Evolutionary conservation across 2,888 invertebrate genomes (phyloP).

Genomic region (Hirtodrosophila alboralis): DNA sequence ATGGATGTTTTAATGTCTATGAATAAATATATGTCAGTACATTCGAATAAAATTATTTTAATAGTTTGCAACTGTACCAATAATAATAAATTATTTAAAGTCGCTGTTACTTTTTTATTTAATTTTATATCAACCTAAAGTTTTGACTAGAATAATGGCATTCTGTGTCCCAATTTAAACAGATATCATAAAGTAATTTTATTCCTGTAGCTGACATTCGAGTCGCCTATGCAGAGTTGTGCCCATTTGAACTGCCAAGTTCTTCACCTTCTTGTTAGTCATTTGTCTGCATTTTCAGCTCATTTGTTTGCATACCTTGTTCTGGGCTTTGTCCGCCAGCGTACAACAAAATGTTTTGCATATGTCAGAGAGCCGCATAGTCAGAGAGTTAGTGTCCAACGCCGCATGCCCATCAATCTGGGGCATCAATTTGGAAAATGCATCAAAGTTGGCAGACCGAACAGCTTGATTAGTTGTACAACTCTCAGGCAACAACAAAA

Average conservation of each 20-base stretch:
- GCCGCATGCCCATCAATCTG: constrained; percentile 69
- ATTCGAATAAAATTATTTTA: too few relatives aligned
- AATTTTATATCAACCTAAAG: too few relatives aligned
- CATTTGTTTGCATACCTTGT: constrained; percentile 56
- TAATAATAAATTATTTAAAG: too few relatives aligned
- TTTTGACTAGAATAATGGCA: too few relatives aligned
- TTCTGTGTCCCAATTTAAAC: neutral
- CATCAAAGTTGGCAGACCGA: constrained; percentile 72
- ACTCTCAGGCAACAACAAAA: constrained; percentile 37
- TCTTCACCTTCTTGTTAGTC: constrained; percentile 57
- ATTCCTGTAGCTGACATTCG: constrained; percentile 15
- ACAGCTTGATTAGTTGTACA: constrained; percentile 74
- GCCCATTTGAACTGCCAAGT: constrained; percentile 34
- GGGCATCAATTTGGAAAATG: constrained; percentile 76
- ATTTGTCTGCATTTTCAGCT: constrained; percentile 67
- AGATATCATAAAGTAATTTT: neutral
- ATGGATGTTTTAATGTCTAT: too few relatives aligned
- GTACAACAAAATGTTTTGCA: constrained; percentile 72
- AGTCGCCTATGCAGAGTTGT: constrained; percentile 23
- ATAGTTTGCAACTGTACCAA: too few relatives aligned
- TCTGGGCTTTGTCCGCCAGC: constrained; percentile 36
- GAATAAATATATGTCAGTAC: too few relatives aligned
- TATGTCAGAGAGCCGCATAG: constrained; percentile 60
- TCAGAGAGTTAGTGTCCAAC: constrained; percentile 34
- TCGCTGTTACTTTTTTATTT: too few relatives aligned